phyloP scores from a whole-genome alignment of 1,140 invertebrate genomes.

The Condylostylus longicornis region DNA sequence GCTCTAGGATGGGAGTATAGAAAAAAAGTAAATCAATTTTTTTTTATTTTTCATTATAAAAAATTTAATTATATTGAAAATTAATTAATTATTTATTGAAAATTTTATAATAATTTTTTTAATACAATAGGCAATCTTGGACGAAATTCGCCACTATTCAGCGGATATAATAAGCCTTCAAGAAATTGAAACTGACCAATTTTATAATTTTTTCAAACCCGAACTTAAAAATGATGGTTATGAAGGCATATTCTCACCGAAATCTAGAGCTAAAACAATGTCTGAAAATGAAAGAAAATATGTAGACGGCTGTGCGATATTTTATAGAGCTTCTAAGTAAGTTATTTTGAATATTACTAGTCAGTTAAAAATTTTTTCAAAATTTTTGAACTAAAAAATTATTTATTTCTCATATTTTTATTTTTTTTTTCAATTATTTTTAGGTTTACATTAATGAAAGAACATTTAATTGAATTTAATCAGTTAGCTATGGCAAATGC shows the following conservation, averaged over 20 bases:
- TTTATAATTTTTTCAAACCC: slow-evolving; percentile 91
- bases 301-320: slow-evolving; percentile 98
- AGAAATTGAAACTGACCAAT: slow-evolving; percentile 99
- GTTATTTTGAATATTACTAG: slow-evolving; percentile 23
- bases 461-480: slow-evolving; percentile 95
- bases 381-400: neutral
- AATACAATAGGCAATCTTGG: slow-evolving; percentile 54
- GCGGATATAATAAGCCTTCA: slow-evolving; percentile 96
- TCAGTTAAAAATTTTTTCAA: slow-evolving; percentile 2
- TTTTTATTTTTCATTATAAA: neutral
- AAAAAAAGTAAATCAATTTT: slow-evolving; percentile 51
- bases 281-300: slow-evolving; percentile 88
- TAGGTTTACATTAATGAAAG: slow-evolving; percentile 87
- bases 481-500: slow-evolving; percentile 96
- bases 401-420: slow-evolving; percentile 1
- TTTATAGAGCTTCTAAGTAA: slow-evolving; percentile 88
- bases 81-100: too few relatives aligned
- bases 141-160: slow-evolving; percentile 90
- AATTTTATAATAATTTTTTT: too few relatives aligned
- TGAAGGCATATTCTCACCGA: slow-evolving; percentile 96
- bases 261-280: slow-evolving; percentile 98
- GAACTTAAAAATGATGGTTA: slow-evolving; percentile 88
- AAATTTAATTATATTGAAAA: neutral
- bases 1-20: slow-evolving; percentile 96
- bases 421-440: slow-evolving; percentile 18